Conservation (phyloP, 2,888 invertebrate species). For the Melanostoma scalare region DNA sequence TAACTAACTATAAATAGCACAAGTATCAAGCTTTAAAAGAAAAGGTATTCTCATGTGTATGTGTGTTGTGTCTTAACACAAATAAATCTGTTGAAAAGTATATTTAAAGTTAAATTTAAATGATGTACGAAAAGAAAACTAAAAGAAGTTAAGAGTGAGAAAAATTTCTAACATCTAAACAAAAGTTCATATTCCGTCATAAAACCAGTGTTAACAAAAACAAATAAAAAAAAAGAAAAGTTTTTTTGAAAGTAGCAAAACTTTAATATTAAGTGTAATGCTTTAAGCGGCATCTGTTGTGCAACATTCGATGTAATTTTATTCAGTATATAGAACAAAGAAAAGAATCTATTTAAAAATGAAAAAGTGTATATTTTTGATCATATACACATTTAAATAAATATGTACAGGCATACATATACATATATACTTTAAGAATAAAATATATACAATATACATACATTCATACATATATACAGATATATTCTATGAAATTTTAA, state of each 20-base stretch:
- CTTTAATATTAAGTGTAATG: conserved; percentile 52
- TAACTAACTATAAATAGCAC: conserved; percentile 13
- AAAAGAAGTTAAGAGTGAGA: conserved; percentile 62
- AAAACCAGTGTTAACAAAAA: conserved; percentile 58
- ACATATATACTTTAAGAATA: conserved; percentile 18
- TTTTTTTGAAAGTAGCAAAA: conserved; percentile 9
- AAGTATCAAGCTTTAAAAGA: conserved; percentile 59
- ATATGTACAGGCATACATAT: conserved; percentile 41
- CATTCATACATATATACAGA: conserved; percentile 45
- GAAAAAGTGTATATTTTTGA: conserved; percentile 61
- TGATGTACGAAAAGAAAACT: conserved; percentile 8
- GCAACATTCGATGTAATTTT: conserved; percentile 65
- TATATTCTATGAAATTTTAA: conserved; percentile 65
- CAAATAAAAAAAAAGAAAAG: conserved; percentile 14
- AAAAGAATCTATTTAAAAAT: conserved; percentile 59
- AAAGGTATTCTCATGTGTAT: conserved; percentile 35
- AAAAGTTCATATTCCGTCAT: conserved; percentile 60
- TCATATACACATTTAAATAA: conserved; percentile 53
- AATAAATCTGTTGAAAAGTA: conserved; percentile 33
- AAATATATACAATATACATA: conserved; percentile 36
- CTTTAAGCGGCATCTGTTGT: conserved; percentile 71
- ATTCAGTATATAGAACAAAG: conserved; percentile 42
- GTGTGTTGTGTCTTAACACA: neutral
- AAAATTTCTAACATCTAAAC: conserved; percentile 32
- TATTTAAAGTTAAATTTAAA: conserved; percentile 1